phyloP scores from a whole-genome alignment of 2,888 invertebrate species.

The Taphrorychus bicolor region DNA sequence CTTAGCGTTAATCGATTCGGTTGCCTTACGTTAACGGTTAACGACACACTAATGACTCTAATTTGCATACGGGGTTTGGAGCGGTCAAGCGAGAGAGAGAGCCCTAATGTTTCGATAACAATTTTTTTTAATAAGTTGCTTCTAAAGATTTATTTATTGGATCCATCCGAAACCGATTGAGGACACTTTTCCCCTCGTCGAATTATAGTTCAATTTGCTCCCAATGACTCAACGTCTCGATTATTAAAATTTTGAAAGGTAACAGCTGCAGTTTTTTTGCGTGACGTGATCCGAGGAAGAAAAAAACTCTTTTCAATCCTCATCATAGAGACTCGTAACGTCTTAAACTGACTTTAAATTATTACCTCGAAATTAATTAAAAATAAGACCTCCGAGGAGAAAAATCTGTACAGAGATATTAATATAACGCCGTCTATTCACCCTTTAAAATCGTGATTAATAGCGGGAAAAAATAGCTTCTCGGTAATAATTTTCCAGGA shows the following conservation, averaged over 20 bases:
- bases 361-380: constrained; percentile 36
- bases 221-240: background rate
- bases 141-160: background rate
- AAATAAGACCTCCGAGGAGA: constrained; percentile 23
- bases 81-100: constrained; percentile 4
- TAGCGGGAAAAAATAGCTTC: constrained; percentile 26
- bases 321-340: background rate
- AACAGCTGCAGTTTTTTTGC: background rate
- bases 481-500: no score
- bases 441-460: constrained; percentile 25
- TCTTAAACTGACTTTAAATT: constrained; percentile 24
- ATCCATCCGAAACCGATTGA: background rate
- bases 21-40: constrained; percentile 63
- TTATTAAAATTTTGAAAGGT: background rate
- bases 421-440: constrained; percentile 33
- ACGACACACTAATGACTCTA: constrained; percentile 63
- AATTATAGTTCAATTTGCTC: background rate
- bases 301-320: background rate
- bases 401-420: constrained; percentile 25
- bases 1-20: constrained; percentile 63
- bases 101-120: background rate
- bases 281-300: background rate
- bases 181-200: background rate
- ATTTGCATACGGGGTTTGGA: constrained; percentile 57
- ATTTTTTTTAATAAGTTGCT: background rate